Evolutionary conservation across 2,888 invertebrate genomes (phyloP), one percentile per base, ranked within the genome.

Genomic region (Ctena decussata): DNA sequence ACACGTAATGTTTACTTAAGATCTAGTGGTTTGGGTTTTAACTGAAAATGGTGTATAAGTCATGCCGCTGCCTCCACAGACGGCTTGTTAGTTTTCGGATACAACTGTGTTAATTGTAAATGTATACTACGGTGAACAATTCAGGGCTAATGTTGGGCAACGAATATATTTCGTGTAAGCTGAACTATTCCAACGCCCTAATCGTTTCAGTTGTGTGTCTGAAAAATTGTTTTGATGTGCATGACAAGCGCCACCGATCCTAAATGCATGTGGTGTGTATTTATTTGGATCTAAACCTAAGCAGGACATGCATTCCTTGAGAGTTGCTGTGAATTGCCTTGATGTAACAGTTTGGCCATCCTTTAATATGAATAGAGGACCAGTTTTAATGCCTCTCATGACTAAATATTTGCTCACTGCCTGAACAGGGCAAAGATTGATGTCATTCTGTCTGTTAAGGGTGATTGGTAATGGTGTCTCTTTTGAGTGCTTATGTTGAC

Each of bases 91-190:
- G 15, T 15, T 41, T n/a, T n/a, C n/a, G n/a, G n/a, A n/a, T n/a
- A n/a, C n/a, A n/a, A n/a, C n/a, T n/a, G n/a, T n/a, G n/a, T n/a
- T n/a, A n/a, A n/a, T n/a, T n/a, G n/a, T 6, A 41, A 41, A 15
- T 41, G 15, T 11, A 21, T 11, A 8, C 30, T 30, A 60, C 21
- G 12, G 73, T 41, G 41, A 15, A 41, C 8, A 11, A 15, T 41
- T 41, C 6, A 41, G 41, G 41, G 41, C 41, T 15, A 41, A 41
- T 41, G 41, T 41, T 41, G 41, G 65, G 32, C 32, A 3, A 2
- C 83, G 79, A 6, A 84, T 84, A 73, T 84, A 84, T 41, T 80
- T 80, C 18, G 30, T n/a, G 32, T 79, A 80, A 1, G 84, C 84
- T 15, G 57, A 37, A 15, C 79, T 75, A 37, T 80, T 80, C 80